phyloP scores from a whole-genome alignment of 2,113 vertebrate genomes.

The Pteropus alecto region DNA sequence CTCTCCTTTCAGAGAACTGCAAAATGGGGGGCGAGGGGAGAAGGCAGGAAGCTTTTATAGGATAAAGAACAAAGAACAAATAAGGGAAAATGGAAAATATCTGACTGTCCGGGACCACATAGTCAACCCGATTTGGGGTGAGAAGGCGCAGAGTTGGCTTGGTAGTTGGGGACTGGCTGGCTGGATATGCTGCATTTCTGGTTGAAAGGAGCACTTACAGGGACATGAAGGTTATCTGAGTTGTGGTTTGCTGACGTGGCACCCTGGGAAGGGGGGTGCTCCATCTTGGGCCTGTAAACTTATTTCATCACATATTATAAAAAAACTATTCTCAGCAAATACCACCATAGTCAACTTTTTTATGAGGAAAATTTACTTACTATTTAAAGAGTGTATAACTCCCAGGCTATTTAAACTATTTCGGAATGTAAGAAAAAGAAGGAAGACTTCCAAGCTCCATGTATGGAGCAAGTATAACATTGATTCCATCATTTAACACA shows the following conservation, averaged over 20 bases:
- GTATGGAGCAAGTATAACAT: not conserved
- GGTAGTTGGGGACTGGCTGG: not conserved
- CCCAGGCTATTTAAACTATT: not conserved
- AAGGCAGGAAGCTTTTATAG: not conserved
- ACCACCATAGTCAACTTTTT: not conserved
- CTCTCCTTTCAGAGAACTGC: not conserved
- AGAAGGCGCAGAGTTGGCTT: not conserved
- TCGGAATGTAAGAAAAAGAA: not conserved
- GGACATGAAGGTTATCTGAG: not conserved
- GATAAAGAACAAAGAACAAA: not conserved
- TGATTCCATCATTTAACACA: not conserved
- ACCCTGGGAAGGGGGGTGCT: accelerated
- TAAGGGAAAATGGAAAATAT: not conserved
- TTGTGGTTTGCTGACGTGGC: not conserved
- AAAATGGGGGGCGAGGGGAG: not conserved
- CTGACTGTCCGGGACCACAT: not conserved
- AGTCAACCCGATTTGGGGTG: not conserved
- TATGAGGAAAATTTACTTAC: not conserved
- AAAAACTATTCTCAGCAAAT: not conserved
- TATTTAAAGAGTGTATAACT: not conserved
- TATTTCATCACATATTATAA: not conserved
- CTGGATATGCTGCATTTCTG: not conserved
- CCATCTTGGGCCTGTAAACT: not conserved
- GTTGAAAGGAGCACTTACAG: not conserved
- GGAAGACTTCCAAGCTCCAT: not conserved